phyloP scores from a whole-genome alignment of 2,113 vertebrate genomes.

The Apodemus sylvaticus region DNA sequence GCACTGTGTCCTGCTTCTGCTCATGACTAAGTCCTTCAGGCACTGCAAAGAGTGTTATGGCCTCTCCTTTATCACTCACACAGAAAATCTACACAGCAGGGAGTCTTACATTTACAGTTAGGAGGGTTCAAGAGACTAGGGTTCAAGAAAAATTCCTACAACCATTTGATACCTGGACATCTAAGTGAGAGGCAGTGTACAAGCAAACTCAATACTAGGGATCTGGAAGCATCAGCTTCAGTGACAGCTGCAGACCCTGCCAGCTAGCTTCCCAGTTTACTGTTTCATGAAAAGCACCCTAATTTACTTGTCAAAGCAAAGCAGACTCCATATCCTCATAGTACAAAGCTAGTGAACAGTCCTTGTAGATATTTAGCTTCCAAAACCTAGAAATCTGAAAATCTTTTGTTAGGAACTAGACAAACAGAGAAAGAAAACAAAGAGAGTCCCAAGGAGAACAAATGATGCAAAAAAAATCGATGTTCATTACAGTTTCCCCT shows the following conservation, averaged over 20 bases:
- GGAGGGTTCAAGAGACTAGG: background rate
- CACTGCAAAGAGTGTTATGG: background rate
- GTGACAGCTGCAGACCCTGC: background rate
- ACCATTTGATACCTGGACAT: background rate
- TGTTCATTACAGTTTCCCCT: constrained; percentile 25
- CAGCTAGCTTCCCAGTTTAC: background rate
- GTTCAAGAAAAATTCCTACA: background rate
- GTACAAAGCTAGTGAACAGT: background rate
- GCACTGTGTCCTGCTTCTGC: background rate
- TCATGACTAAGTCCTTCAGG: background rate
- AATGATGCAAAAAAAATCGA: constrained; percentile 43
- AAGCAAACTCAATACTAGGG: background rate
- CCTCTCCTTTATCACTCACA: background rate
- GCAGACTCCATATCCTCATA: background rate
- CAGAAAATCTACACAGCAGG: background rate
- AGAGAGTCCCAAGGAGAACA: background rate
- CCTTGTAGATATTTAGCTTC: background rate
- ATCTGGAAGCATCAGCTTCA: background rate
- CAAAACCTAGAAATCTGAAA: background rate
- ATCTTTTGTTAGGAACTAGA: background rate
- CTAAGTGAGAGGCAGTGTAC: background rate
- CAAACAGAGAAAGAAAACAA: background rate
- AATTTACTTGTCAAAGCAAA: background rate
- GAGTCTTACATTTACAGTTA: background rate
- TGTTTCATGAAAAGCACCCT: background rate